Percentiles rank a stretch among this genome's conserved stretches.
These are phyloP conservation scores for Penelope pileata DNA, from an alignment of 2,113 vertebrate species.

Conservation along the genomic window DNA sequence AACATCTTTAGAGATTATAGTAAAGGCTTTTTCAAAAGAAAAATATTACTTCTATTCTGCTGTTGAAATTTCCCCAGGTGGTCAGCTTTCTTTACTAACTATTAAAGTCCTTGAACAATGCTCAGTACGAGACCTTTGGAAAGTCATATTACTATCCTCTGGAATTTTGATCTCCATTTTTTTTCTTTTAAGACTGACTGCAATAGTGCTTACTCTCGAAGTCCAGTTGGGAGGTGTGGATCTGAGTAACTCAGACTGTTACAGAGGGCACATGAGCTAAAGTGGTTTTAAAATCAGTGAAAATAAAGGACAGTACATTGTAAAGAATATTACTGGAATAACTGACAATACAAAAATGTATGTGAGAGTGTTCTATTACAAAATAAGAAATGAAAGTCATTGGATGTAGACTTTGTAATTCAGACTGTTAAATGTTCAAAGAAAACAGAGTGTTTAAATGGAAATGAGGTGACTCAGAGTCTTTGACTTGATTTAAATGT, in stretches of 20 bases:
- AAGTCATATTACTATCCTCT: conserved; percentile 22
- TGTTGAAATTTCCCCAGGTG: neutral
- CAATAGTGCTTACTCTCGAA: conserved; percentile 15
- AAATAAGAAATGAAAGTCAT: conserved; percentile 41
- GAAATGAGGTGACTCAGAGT: conserved; percentile 39
- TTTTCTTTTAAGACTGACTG: conserved; percentile 14
- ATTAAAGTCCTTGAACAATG: neutral
- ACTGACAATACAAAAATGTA: conserved; percentile 13
- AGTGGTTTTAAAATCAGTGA: conserved; percentile 43
- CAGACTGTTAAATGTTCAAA: conserved; percentile 50
- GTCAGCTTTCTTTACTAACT: neutral
- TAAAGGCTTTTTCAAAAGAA: conserved; percentile 8
- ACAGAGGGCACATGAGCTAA: neutral
- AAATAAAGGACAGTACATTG: conserved; percentile 34
- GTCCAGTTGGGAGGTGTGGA: conserved; percentile 12
- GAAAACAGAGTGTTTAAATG: conserved; percentile 48
- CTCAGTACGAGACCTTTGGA: neutral
- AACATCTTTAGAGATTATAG: neutral
- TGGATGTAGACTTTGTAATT: conserved; percentile 44
- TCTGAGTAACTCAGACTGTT: conserved; percentile 33
- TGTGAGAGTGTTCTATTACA: conserved; percentile 22
- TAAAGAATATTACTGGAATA: conserved; percentile 22
- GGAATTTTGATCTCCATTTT: conserved; percentile 26
- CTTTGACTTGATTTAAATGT: conserved; percentile 54
- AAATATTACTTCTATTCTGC: neutral